Base-by-base conservation (phyloP, 2,888 invertebrate species). In the Aphidoletes aphidimyza region DNA sequence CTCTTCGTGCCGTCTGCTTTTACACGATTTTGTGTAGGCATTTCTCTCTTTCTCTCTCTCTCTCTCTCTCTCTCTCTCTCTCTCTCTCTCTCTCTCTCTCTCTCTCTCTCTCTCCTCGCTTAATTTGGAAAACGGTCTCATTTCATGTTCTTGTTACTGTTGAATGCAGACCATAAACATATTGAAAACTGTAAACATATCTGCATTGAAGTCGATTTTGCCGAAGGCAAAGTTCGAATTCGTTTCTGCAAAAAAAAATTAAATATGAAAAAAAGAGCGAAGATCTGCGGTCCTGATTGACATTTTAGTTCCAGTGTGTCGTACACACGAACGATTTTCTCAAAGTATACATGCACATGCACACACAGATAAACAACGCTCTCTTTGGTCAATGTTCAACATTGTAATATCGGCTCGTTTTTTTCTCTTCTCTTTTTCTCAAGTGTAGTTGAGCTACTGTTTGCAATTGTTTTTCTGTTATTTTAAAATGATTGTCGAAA, bases 401-500 rank as follows among this genome's bases (percentile, higher is more conserved):
- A 69, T 69, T 69, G 69, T 30, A 69, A 69, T 69, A 30, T 69
- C 14, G 11, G 26, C 3, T 69, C 30, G 30, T 14, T 30, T 69
- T 69, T 0, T 26, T 69, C 30, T 69, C 34, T 34, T 30, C 17
- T 30, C 1, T 69, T 26, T 11, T 69, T 14, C 14, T 30, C 8
- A 42, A 9, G n/a, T 54, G n/a, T 69, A 3, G 19, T 69, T 69
- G 11, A 69, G 30, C 69, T 26, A 69, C 69, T 69, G 69, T 69
- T 69, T 69, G 69, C 30, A 69, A 69, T 69, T 69, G 69, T 69
- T 69, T 69, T 69, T 69, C 69, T 26, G 69, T 30, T 69, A 69
- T 69, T 69, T 69, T 30, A 69, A 69, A 69, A 69, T 69, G 26
- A 34, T 30, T 69, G 69, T 69, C 30, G 30, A 69, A 34, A 30